These are phyloP conservation scores for Platycnemis pennipes DNA, from an alignment of 2,888 invertebrate species.

Conservation along the genomic window DNA sequence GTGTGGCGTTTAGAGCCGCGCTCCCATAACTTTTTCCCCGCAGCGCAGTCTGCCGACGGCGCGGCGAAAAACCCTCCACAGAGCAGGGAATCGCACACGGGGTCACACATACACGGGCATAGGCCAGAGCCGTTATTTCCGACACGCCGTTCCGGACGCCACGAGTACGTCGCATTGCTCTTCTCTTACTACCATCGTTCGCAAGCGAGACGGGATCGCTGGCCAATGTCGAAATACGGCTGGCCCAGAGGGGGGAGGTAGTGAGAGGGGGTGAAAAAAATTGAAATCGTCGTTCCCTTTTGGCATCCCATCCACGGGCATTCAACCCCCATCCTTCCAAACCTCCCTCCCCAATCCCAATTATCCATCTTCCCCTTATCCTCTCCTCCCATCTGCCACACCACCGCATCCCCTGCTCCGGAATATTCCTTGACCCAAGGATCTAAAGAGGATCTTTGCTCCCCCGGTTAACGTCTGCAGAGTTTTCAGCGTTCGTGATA, in stretches of 20 bases:
- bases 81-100: background rate
- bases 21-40: background rate
- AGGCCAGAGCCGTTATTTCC: background rate
- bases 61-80: background rate
- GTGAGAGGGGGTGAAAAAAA: too few species aligned
- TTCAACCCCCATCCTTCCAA: background rate
- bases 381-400: background rate
- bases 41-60: too few species aligned
- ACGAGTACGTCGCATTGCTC: background rate
- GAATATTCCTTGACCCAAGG: conserved; percentile 1
- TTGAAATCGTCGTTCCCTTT: background rate
- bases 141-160: background rate
- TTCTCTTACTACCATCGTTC: too few species aligned
- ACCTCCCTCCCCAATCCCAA: background rate
- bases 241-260: background rate
- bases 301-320: background rate
- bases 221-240: background rate
- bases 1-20: background rate
- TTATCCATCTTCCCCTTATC: background rate
- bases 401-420: background rate
- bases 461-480: background rate
- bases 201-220: background rate
- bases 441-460: conserved; percentile 2
- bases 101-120: background rate
- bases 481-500: conserved; percentile 21